A percentile compares a stretch with the other conserved stretches of the same genome.
Evolutionary conservation across 1,140 invertebrate genomes (phyloP).

Genomic region (Maconellicoccus hirsutus): DNA sequence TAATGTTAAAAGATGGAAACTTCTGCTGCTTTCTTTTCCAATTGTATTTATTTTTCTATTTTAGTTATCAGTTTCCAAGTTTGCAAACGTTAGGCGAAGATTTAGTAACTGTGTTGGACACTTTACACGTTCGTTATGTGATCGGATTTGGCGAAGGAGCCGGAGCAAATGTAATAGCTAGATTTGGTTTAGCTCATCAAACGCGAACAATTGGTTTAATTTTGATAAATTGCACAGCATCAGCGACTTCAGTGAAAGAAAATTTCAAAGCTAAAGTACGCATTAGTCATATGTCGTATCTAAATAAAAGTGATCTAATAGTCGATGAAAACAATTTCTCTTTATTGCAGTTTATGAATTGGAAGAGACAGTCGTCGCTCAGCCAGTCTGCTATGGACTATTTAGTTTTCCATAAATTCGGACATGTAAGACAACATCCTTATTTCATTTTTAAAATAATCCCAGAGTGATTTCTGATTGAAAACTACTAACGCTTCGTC

Average conservation of each 20-base stretch:
- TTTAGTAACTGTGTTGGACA: slow-evolving; percentile 66
- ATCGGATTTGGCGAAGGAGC: slow-evolving; percentile 80
- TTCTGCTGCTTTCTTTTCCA: too few species aligned
- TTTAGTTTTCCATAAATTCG: slow-evolving; percentile 80
- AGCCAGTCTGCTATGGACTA: slow-evolving; percentile 70
- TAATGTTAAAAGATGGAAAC: too few species aligned
- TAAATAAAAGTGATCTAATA: too few species aligned
- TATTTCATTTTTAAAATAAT: neutral
- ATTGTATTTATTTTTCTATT: neutral
- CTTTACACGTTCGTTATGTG: slow-evolving; percentile 63
- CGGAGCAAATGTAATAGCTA: slow-evolving; percentile 73
- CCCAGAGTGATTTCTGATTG: neutral
- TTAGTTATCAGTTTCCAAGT: slow-evolving; percentile 65
- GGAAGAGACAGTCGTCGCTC: slow-evolving; percentile 52
- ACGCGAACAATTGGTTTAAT: slow-evolving; percentile 61
- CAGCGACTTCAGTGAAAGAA: slow-evolving; percentile 74
- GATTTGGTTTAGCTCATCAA: slow-evolving; percentile 70
- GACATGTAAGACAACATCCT: slow-evolving; percentile 57
- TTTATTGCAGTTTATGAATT: slow-evolving; percentile 51
- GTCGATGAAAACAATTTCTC: neutral
- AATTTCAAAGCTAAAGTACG: slow-evolving; percentile 69
- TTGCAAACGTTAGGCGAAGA: slow-evolving; percentile 75
- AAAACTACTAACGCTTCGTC: too few species aligned
- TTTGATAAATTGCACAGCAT: slow-evolving; percentile 78
- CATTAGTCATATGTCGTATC: neutral